Percentiles rank a stretch among this genome's conserved stretches.
phyloP scores from a whole-genome alignment of 2,888 invertebrate species.

The Rotaria sp. region DNA sequence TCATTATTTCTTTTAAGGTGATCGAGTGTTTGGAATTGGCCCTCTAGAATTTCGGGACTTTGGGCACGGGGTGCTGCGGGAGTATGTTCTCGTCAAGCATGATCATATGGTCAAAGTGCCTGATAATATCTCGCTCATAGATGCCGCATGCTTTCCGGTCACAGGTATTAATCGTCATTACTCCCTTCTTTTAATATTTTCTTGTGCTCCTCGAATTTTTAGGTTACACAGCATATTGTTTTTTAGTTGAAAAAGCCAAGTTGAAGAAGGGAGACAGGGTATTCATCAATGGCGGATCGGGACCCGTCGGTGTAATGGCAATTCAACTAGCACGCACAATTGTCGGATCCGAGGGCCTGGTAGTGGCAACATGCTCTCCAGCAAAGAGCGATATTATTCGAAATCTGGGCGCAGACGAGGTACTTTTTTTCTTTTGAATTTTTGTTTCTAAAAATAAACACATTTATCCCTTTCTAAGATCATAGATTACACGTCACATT shows the following conservation, averaged over 20 bases:
- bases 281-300: background rate
- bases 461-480: background rate
- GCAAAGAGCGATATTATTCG: background rate
- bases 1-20: background rate
- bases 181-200: background rate
- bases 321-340: background rate
- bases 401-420: slow-evolving; percentile 8
- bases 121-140: background rate
- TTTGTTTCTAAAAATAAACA: background rate
- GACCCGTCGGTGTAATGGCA: background rate
- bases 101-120: background rate
- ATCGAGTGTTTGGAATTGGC: background rate
- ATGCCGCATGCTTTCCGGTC: background rate
- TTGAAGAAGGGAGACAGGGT: slow-evolving; percentile 7
- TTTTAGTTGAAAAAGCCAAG: background rate
- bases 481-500: background rate
- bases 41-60: background rate
- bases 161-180: background rate
- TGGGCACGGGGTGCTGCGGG: background rate
- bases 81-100: background rate
- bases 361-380: background rate
- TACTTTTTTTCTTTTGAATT: background rate
- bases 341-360: background rate
- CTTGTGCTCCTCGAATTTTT: background rate
- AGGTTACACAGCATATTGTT: background rate